phyloP scores from a whole-genome alignment of 2,888 invertebrate species.

The Acleris laterana region DNA sequence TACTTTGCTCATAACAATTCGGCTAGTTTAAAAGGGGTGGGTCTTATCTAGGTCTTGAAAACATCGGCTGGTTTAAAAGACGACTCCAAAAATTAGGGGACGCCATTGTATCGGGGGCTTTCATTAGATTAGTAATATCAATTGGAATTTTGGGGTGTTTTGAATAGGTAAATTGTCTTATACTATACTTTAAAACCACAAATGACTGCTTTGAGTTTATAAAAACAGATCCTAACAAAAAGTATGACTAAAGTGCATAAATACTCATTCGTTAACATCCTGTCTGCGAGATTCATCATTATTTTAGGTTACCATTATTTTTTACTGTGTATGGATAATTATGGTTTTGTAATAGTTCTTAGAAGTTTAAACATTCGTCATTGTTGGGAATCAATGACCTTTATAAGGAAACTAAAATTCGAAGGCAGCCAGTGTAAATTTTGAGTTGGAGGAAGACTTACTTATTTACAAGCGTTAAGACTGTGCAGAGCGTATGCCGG shows the following conservation, averaged over 20 bases:
- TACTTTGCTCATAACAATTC: too few species aligned
- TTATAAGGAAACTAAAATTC: not conserved
- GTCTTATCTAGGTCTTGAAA: too few species aligned
- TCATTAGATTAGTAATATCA: too few species aligned
- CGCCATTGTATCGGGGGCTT: too few species aligned
- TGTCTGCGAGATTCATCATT: conserved; percentile 15
- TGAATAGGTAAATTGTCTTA: not conserved
- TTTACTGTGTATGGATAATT: conserved; percentile 10
- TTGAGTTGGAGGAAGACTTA: too few species aligned
- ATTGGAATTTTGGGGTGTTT: too few species aligned
- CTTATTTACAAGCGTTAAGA: too few species aligned
- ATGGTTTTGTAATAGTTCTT: conserved; percentile 3
- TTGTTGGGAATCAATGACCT: not conserved
- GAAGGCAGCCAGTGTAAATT: too few species aligned
- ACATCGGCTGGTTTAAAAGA: too few species aligned
- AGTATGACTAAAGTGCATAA: conserved; percentile 11
- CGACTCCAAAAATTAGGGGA: too few species aligned
- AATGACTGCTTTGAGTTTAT: conserved; percentile 1
- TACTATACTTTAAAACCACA: not conserved
- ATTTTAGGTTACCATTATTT: conserved; percentile 13
- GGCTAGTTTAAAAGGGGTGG: too few species aligned
- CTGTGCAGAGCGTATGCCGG: too few species aligned
- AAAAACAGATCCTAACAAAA: conserved; percentile 20
- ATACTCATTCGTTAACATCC: conserved; percentile 24
- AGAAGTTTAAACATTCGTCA: not conserved